Percentiles rank a stretch among this genome's conserved stretches.
phyloP scores from a whole-genome alignment of 2,797 vertebrate species.

The Parambassis ranga region DNA sequence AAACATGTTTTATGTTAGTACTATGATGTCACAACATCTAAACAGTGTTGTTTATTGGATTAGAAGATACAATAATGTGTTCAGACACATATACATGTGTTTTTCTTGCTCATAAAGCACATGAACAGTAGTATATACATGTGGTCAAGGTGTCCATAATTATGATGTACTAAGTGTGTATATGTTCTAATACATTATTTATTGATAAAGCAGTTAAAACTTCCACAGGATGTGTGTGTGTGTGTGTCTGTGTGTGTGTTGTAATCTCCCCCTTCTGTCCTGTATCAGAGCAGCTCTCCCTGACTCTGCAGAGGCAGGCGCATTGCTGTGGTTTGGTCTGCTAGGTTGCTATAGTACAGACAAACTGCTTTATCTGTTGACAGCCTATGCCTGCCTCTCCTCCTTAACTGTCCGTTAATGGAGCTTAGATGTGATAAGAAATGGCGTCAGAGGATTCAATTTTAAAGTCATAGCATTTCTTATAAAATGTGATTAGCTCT shows the following conservation, averaged over 20 bases:
- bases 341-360: conserved; percentile 48
- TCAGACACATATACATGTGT: neutral
- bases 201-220: conserved; percentile 5
- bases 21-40: neutral
- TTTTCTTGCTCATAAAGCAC: neutral
- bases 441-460: conserved; percentile 28
- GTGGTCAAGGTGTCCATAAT: neutral
- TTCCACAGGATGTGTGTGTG: conserved; percentile 20
- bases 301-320: conserved; percentile 70
- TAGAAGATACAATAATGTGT: no score
- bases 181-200: neutral
- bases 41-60: no score
- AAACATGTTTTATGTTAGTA: no score
- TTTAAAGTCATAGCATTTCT: conserved; percentile 33
- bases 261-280: conserved; percentile 48
- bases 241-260: conserved; percentile 30
- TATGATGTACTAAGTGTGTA: neutral
- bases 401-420: conserved; percentile 43
- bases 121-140: neutral
- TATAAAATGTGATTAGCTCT: conserved; percentile 57
- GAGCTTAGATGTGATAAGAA: conserved; percentile 38
- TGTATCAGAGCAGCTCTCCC: conserved; percentile 43
- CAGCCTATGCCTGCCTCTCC: conserved; percentile 24
- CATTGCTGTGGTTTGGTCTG: conserved; percentile 71
- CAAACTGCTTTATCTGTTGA: conserved; percentile 44